Conservation (phyloP, 64 coral and sea anemone species). For the Platygyra sinensis region DNA sequence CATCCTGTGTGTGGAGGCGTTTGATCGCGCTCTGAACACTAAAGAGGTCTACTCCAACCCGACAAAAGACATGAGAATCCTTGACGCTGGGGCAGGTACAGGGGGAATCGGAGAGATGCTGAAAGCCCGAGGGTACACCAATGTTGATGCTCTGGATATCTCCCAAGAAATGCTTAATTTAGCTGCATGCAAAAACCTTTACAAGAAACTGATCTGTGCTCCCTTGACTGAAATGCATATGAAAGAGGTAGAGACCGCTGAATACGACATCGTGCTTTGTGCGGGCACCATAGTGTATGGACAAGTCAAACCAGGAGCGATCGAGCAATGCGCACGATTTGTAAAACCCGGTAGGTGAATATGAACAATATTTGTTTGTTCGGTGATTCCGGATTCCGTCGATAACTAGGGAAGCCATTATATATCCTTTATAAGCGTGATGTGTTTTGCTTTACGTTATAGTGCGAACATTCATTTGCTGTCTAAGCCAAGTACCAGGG, state of each 20-base stretch:
- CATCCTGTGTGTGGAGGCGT: constrained; percentile 29
- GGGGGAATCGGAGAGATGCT: constrained; percentile 44
- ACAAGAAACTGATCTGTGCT: constrained; percentile 66
- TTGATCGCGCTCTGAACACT: constrained; percentile 1
- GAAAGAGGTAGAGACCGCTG: constrained; percentile 33
- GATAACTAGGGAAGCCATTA: no score
- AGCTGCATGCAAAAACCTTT: constrained; percentile 12
- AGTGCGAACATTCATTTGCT: no score
- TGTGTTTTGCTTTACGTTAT: no score
- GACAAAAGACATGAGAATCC: constrained; percentile 28
- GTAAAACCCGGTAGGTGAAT: constrained; percentile 57
- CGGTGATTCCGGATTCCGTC: no score
- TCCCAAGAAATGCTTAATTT: constrained; percentile 68
- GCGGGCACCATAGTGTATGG: constrained; percentile 47
- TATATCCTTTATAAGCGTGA: no score
- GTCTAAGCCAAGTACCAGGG: no score
- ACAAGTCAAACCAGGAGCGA: constrained; percentile 40
- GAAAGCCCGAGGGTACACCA: constrained; percentile 50
- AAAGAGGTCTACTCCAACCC: constrained; percentile 1
- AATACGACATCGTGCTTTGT: constrained; percentile 53
- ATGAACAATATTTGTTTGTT: no score
- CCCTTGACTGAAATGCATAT: constrained; percentile 41
- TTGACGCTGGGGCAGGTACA: constrained; percentile 60
- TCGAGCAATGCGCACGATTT: constrained; percentile 55
- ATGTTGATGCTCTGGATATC: constrained; percentile 57